These are phyloP conservation scores for Hyppa rectilinea DNA, from an alignment of 2,888 invertebrate genomes.

Conservation along the genomic window DNA sequence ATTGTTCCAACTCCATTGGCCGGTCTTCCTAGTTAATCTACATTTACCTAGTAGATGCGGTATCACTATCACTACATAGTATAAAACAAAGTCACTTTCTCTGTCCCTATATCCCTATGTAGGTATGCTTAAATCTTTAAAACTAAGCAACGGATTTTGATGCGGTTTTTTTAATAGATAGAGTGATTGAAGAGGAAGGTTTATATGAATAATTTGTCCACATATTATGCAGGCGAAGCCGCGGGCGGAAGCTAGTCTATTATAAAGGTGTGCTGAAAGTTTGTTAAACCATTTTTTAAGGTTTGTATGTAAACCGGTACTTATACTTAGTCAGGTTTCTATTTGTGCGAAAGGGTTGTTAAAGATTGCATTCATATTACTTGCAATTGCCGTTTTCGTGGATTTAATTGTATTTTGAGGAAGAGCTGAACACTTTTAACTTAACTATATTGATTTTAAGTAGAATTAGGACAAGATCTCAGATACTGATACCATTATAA, in stretches of 20 bases:
- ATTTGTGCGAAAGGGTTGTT: not conserved
- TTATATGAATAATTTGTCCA: too few relatives aligned
- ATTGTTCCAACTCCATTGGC: slow-evolving; percentile 5
- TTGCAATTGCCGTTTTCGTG: not conserved
- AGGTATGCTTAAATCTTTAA: too few relatives aligned
- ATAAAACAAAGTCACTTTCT: too few relatives aligned
- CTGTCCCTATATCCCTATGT: too few relatives aligned
- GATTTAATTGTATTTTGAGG: not conserved
- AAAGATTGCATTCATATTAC: not conserved
- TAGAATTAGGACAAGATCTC: not conserved
- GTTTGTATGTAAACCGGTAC: not conserved
- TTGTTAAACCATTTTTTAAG: too few relatives aligned
- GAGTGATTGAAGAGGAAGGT: too few relatives aligned
- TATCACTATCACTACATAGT: too few relatives aligned
- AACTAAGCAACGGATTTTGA: too few relatives aligned
- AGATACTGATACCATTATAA: not conserved
- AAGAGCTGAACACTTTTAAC: not conserved
- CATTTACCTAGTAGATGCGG: not conserved
- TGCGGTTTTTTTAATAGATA: too few relatives aligned
- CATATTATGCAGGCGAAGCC: too few relatives aligned
- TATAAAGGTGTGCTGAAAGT: not conserved
- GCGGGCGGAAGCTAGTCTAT: too few relatives aligned
- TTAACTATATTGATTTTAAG: not conserved
- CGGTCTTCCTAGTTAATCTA: not conserved
- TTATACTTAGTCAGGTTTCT: not conserved